Evolutionary conservation across 2,797 vertebrate species (phyloP), one percentile per base, ranked within the genome.

Genomic region (Anisognathus igniventris): DNA sequence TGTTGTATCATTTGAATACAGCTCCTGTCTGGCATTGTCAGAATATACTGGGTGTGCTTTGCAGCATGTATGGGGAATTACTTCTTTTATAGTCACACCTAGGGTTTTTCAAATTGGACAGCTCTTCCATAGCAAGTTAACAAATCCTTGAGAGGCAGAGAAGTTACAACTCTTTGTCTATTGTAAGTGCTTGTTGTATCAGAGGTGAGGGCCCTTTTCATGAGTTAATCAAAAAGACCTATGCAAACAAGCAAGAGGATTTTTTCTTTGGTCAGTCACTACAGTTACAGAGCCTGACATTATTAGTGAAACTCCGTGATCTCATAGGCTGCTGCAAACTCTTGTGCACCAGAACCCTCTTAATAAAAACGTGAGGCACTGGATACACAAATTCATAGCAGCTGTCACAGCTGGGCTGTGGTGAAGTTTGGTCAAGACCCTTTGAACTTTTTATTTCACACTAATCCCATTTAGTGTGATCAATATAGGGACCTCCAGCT

Each of bases 401-500:
- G 95, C 92, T 97, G 96, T 96, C 95, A 95, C 91, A 94, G 94
- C 90, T 93, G 86, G 88, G 86, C 93, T 94, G 87, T 90, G 82
- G 56, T 88, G 57, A 87, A 88, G 95, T 96, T 95, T 95, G 91
- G 95, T 96, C 96, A 96, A 93, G 96, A 96, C 95, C 96, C 95
- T 96, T 95, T 97, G 96, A 96, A 96, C 97, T 96, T 96, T 97
- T 96, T 96, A 96, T 97, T 97, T 97, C 91, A 45, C 94, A 92
- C 96, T 97, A 97, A 97, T 97, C 95, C 96, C 85, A 90, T 93
- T 90, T 95, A 97, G 86, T 92, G 92, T 96, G 96, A 96, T 97
- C 94, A 96, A 88, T 97, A 95, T 95, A 92, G 12, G 83, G 87
- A 97, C 96, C 94, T 96, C 94, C 92, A 97, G 86, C 93, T 94